phyloP scores from a whole-genome alignment of 2,797 vertebrate genomes.

The Margarornis squamiger region DNA sequence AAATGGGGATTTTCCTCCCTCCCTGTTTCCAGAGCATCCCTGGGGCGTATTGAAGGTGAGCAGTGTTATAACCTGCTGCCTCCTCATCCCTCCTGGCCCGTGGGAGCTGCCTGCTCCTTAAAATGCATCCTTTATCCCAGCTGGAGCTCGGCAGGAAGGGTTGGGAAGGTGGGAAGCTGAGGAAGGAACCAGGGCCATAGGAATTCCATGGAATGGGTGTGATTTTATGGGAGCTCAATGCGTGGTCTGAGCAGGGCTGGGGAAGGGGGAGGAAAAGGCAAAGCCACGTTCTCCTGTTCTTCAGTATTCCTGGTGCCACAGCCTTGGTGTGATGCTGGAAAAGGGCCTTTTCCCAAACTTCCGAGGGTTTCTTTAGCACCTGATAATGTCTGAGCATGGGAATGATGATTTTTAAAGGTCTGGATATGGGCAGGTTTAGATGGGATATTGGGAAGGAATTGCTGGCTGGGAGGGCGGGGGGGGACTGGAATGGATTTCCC shows the following conservation, averaged over 20 bases:
- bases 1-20: not conserved
- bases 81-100: not conserved
- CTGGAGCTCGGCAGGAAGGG: not conserved
- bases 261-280: fast-evolving
- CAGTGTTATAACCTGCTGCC: fast-evolving
- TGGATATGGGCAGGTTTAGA: not conserved
- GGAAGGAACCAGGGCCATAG: not conserved
- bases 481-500: not conserved
- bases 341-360: not conserved
- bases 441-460: not conserved
- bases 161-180: not conserved
- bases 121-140: not conserved
- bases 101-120: not conserved
- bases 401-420: not conserved
- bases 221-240: not conserved
- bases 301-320: not conserved
- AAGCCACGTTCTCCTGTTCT: fast-evolving
- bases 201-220: not conserved
- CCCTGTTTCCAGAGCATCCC: not conserved
- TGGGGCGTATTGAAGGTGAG: not conserved
- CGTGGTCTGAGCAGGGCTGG: not conserved
- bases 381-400: not conserved
- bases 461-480: not conserved
- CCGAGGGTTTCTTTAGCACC: not conserved
- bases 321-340: not conserved